Evolutionary conservation across 2,113 vertebrate species (phyloP).

Genomic region (Natator depressus): DNA sequence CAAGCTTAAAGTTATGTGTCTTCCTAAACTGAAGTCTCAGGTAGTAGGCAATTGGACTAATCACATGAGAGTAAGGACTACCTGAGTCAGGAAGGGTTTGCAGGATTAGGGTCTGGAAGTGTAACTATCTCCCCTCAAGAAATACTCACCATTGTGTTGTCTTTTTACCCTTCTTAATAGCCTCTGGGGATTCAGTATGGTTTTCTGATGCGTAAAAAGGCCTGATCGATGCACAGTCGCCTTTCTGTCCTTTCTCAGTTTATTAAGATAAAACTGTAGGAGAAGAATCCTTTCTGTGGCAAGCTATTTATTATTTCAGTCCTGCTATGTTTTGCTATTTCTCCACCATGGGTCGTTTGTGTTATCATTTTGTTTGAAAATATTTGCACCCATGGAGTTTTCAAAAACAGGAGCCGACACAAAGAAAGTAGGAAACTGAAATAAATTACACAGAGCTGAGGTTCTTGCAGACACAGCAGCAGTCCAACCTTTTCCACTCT

Average conservation of each 20-base stretch:
- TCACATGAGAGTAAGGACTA: not conserved
- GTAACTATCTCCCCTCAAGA: not conserved
- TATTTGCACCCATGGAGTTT: not conserved
- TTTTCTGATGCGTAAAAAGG: not conserved
- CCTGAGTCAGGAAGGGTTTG: not conserved
- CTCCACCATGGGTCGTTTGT: not conserved
- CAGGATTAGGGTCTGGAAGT: not conserved
- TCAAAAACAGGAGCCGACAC: not conserved
- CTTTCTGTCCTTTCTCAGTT: not conserved
- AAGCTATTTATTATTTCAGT: not conserved
- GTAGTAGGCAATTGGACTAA: not conserved
- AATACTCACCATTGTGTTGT: not conserved
- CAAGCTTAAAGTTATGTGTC: not conserved
- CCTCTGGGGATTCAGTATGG: not conserved
- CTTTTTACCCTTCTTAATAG: not conserved
- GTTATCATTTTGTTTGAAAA: conserved; percentile 17
- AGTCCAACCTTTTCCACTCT: not conserved
- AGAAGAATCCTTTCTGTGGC: not conserved
- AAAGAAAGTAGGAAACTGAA: not conserved
- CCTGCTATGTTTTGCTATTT: not conserved
- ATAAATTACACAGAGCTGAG: not conserved
- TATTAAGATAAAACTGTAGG: not conserved
- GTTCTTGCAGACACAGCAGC: not conserved
- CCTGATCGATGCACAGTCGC: not conserved
- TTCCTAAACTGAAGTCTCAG: not conserved